Conservation (phyloP, 1,140 invertebrate genomes). For the Eriocheir sinensis region DNA sequence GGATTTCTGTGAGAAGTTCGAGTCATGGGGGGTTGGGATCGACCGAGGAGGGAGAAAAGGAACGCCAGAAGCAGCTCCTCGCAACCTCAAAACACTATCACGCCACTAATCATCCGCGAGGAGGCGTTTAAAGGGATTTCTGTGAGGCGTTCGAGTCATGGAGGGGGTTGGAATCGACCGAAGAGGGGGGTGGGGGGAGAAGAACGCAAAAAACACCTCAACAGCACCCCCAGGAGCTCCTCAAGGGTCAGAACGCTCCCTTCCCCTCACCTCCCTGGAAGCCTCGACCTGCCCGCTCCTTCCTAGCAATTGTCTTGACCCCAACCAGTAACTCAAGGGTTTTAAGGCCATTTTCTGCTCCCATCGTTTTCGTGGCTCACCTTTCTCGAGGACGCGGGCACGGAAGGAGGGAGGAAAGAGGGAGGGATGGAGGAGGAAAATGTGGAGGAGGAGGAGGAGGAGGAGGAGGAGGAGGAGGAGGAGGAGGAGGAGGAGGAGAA, state of each 20-base stretch:
- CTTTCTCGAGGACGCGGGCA: not conserved
- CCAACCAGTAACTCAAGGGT: not conserved
- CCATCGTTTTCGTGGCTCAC: not conserved
- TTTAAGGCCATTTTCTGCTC: constrained; percentile 8
- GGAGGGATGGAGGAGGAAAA: not conserved
- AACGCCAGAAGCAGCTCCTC: no score
- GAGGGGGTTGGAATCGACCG: no score
- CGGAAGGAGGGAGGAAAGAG: not conserved
- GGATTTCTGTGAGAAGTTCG: not conserved
- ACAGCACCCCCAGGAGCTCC: no score
- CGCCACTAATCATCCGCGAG: no score
- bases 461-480: not conserved
- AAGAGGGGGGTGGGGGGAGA: no score
- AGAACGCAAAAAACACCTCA: no score
- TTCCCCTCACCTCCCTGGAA: not conserved
- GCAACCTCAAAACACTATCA: no score
- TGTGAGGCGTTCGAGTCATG: no score
- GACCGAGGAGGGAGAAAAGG: no score
- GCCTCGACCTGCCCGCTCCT: not conserved
- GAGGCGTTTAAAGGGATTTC: no score
- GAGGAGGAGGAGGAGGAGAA: not conserved
- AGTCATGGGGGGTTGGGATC: not conserved
- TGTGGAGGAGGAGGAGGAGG: not conserved
- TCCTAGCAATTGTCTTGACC: constrained; percentile 1
- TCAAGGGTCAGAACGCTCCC: not conserved